These are phyloP conservation scores for Synergus gifuensis DNA, from an alignment of 2,888 invertebrate species.

Conservation along the genomic window DNA sequence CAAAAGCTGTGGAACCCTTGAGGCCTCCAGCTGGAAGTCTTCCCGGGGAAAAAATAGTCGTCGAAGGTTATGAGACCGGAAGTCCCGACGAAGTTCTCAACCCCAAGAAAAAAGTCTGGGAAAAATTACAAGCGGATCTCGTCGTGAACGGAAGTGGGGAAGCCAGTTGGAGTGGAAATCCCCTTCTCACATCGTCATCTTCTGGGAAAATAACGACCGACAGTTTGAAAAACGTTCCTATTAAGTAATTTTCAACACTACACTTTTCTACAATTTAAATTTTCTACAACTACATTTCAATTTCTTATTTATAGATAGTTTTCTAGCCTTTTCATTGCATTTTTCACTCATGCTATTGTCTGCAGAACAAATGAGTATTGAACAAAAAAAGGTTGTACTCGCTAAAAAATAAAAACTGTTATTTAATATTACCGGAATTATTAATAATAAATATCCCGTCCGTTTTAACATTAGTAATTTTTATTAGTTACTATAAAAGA, in stretches of 20 bases:
- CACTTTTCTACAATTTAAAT: not conserved
- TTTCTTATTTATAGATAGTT: not conserved
- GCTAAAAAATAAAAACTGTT: too few relatives aligned
- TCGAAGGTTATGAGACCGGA: slow-evolving; percentile 90
- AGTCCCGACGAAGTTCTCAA: slow-evolving; percentile 91
- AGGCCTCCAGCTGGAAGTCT: slow-evolving; percentile 86
- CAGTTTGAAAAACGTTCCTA: slow-evolving; percentile 88
- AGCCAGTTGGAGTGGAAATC: slow-evolving; percentile 93
- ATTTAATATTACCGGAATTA: too few relatives aligned
- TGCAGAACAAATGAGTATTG: too few relatives aligned
- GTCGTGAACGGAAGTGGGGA: slow-evolving; percentile 85
- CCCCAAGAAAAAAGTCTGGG: slow-evolving; percentile 98
- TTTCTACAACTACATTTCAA: not conserved
- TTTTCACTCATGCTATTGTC: too few relatives aligned
- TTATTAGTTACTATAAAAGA: too few relatives aligned
- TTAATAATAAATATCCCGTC: too few relatives aligned
- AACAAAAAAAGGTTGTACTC: too few relatives aligned
- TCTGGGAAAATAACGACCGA: slow-evolving; percentile 88
- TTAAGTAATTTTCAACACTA: slow-evolving; percentile 82
- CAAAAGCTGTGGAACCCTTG: slow-evolving; percentile 90
- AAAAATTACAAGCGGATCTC: slow-evolving; percentile 90
- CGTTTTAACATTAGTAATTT: too few relatives aligned
- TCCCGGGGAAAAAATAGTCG: slow-evolving; percentile 90
- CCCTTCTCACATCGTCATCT: slow-evolving; percentile 83
- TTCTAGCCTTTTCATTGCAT: too few relatives aligned